Evolutionary conservation across 2,113 vertebrate species (phyloP).

Genomic region (Eublepharis macularius): DNA sequence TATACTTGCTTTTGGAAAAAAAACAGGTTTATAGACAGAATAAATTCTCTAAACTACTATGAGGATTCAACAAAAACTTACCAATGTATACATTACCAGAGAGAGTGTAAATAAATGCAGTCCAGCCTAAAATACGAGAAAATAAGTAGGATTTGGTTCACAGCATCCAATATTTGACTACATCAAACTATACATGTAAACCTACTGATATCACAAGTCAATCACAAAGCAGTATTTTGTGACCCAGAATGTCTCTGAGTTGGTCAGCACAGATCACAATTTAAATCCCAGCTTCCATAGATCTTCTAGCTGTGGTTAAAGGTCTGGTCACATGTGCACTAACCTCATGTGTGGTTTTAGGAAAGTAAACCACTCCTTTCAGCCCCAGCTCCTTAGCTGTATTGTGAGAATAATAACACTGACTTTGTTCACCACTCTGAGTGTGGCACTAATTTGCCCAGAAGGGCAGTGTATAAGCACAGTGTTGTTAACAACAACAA

Average conservation of each 20-base stretch:
- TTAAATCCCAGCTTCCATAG: background rate
- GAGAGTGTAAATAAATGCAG: constrained; percentile 78
- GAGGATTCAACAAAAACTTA: constrained; percentile 65
- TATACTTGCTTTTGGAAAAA: constrained; percentile 20
- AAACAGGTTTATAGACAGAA: background rate
- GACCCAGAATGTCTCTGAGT: background rate
- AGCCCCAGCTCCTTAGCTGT: no score
- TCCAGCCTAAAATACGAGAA: constrained; percentile 72
- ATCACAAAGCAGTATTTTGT: background rate
- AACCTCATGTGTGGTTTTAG: no score
- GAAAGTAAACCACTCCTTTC: no score
- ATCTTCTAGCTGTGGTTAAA: no score
- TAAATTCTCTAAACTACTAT: constrained; percentile 13
- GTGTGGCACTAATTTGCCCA: no score
- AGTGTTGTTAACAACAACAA: no score
- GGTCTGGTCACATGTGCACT: no score
- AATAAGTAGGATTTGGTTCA: constrained; percentile 12
- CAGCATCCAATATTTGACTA: background rate
- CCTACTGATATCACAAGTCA: background rate
- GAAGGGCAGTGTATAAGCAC: no score
- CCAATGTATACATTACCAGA: constrained; percentile 71
- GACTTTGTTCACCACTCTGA: no score
- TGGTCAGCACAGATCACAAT: background rate
- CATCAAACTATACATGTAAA: background rate
- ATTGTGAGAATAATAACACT: no score